Conservation (phyloP, 64 coral and sea anemone genomes). For the Montipora capricornis region DNA sequence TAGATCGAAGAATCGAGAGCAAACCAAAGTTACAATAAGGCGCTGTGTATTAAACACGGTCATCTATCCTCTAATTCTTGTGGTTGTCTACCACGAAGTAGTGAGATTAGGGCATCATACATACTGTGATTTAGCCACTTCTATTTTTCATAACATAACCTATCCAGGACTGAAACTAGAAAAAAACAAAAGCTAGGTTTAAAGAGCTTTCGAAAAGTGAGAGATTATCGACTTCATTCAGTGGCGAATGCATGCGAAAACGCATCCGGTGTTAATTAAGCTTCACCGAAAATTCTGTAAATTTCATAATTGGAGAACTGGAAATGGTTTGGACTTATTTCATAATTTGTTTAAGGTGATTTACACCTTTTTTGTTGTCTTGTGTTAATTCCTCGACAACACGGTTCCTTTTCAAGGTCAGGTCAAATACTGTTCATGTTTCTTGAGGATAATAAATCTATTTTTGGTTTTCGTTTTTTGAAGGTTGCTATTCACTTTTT, state of each 20-base stretch:
- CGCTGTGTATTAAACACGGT: neutral
- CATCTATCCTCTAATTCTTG: neutral
- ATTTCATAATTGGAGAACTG: neutral
- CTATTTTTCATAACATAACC: neutral
- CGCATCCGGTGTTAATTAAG: no score
- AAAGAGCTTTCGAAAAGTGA: no score
- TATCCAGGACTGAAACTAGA: neutral
- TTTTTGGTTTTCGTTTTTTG: neutral
- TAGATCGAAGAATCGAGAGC: no score
- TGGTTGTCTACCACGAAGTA: neutral
- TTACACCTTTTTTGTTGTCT: neutral
- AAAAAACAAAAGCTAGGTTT: neutral
- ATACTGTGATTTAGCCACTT: neutral
- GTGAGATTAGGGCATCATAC: slow-evolving; percentile 25
- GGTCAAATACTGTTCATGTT: neutral
- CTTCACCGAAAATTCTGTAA: neutral
- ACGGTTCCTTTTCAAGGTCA: slow-evolving; percentile 1
- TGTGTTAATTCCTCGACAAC: neutral
- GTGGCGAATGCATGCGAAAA: no score
- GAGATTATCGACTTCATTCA: no score
- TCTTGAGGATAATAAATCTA: neutral
- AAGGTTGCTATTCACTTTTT: neutral
- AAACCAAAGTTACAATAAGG: no score
- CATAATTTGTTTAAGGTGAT: neutral
- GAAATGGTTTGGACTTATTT: neutral